Percentiles rank a stretch among this genome's conserved stretches.
phyloP scores from a whole-genome alignment of 2,113 vertebrate genomes.

The Tiliqua scincoides region DNA sequence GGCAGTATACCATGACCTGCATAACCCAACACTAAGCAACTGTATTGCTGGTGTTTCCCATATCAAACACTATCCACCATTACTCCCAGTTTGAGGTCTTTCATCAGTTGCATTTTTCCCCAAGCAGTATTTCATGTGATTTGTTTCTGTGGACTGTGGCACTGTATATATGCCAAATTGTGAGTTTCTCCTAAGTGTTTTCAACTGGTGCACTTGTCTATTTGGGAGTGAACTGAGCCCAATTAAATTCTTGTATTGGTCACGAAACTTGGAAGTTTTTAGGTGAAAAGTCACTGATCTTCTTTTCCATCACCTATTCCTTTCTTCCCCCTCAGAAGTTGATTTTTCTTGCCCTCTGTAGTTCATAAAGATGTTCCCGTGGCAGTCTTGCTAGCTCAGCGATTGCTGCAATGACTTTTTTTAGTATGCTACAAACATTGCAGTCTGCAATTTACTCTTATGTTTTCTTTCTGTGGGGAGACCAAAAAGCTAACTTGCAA shows the following conservation, averaged over 20 bases:
- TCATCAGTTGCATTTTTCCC: not conserved
- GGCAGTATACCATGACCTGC: too few species aligned
- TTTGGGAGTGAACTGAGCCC: conserved; percentile 22
- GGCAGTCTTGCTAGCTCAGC: conserved; percentile 42
- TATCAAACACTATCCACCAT: not conserved
- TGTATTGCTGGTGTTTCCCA: not conserved
- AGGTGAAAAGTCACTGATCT: not conserved
- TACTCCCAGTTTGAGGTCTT: not conserved
- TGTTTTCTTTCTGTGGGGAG: conserved; percentile 72
- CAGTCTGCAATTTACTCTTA: conserved; percentile 53
- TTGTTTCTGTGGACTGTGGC: conserved; percentile 11
- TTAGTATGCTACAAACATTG: conserved; percentile 51
- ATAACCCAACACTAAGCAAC: not conserved
- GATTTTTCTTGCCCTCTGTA: conserved; percentile 42
- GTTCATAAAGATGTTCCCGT: conserved; percentile 41
- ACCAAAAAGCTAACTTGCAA: conserved; percentile 72
- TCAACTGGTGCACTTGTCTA: conserved; percentile 33
- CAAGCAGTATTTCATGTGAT: not conserved
- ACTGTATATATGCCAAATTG: conserved; percentile 33
- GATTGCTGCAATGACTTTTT: conserved; percentile 18
- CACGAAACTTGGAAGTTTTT: not conserved
- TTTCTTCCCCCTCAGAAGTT: not conserved
- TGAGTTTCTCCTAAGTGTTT: not conserved
- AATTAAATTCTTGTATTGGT: conserved; percentile 23
- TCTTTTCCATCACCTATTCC: not conserved